These are phyloP conservation scores for Odontomyia ornata DNA, from an alignment of 2,888 invertebrate genomes.

Conservation along the genomic window DNA sequence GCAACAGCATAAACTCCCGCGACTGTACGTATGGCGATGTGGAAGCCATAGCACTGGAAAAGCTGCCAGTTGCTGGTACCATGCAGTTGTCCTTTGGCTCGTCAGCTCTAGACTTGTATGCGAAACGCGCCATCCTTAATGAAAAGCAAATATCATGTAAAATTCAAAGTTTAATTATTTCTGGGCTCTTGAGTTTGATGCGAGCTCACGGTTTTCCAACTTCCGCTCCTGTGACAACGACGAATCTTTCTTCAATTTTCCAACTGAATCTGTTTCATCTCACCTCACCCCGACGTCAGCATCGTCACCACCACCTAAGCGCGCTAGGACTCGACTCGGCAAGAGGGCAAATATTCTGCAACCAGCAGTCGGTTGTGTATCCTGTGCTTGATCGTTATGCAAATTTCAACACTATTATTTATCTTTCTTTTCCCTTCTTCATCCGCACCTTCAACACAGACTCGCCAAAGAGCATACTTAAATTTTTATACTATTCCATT, in stretches of 20 bases:
- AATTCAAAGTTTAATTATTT: slow-evolving; percentile 51
- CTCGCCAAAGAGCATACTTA: not conserved
- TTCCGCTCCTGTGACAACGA: slow-evolving; percentile 16
- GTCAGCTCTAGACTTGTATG: slow-evolving; percentile 25
- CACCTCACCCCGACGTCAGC: not conserved
- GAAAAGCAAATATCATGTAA: slow-evolving; percentile 51
- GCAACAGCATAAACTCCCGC: not conserved
- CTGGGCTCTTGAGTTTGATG: slow-evolving; percentile 44
- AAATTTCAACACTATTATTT: slow-evolving; percentile 44
- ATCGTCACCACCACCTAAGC: too few relatives aligned
- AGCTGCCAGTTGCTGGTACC: slow-evolving; percentile 33
- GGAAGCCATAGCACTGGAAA: slow-evolving; percentile 22
- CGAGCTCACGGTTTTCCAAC: slow-evolving; percentile 11
- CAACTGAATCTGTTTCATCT: slow-evolving; percentile 30
- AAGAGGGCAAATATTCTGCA: slow-evolving; percentile 18
- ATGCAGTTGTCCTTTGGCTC: slow-evolving; percentile 23
- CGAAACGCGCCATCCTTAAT: slow-evolving; percentile 49
- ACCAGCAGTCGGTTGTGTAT: slow-evolving; percentile 12
- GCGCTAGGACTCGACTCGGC: not conserved
- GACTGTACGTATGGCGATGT: not conserved
- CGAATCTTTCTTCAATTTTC: slow-evolving; percentile 16
- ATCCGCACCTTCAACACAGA: not conserved
- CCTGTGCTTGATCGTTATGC: slow-evolving; percentile 39
- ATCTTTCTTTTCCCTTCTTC: slow-evolving; percentile 21
- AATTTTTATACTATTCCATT: slow-evolving; percentile 26